These are phyloP conservation scores for Ranitomeya imitator DNA, from an alignment of 2,113 vertebrate genomes.

Conservation along the genomic window DNA sequence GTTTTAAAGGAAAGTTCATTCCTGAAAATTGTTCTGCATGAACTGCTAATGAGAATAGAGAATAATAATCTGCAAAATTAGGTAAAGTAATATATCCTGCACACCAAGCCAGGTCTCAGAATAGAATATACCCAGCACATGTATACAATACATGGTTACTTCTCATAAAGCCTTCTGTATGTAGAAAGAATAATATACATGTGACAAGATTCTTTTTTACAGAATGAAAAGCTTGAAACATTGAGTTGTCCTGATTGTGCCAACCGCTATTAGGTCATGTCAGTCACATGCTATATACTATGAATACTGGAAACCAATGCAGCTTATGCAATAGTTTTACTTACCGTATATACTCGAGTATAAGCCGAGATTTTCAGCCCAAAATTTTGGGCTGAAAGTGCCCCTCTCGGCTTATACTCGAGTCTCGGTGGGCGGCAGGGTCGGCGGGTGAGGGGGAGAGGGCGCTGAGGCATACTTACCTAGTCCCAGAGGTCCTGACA, in stretches of 20 bases:
- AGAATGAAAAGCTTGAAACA: background rate
- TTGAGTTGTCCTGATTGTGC: background rate
- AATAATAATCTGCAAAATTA: background rate
- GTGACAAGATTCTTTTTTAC: background rate
- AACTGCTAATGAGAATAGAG: background rate
- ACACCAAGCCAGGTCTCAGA: background rate
- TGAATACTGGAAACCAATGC: background rate
- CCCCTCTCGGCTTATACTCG: too few relatives aligned
- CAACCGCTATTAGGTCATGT: background rate
- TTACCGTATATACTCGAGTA: too few relatives aligned
- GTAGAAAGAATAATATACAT: background rate
- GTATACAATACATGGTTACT: background rate
- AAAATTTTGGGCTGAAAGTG: too few relatives aligned
- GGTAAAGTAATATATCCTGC: background rate
- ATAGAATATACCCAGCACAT: background rate
- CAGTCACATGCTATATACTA: background rate
- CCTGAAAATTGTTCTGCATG: background rate
- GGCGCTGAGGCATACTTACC: too few relatives aligned
- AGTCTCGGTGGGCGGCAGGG: too few relatives aligned
- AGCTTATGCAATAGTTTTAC: background rate
- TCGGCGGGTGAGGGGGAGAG: too few relatives aligned
- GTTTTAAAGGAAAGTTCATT: background rate
- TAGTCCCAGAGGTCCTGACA: too few relatives aligned
- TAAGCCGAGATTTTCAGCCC: too few relatives aligned
- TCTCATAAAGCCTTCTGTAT: background rate